phyloP scores from a whole-genome alignment of 2,888 invertebrate genomes.

The Drosophila eohydei region DNA sequence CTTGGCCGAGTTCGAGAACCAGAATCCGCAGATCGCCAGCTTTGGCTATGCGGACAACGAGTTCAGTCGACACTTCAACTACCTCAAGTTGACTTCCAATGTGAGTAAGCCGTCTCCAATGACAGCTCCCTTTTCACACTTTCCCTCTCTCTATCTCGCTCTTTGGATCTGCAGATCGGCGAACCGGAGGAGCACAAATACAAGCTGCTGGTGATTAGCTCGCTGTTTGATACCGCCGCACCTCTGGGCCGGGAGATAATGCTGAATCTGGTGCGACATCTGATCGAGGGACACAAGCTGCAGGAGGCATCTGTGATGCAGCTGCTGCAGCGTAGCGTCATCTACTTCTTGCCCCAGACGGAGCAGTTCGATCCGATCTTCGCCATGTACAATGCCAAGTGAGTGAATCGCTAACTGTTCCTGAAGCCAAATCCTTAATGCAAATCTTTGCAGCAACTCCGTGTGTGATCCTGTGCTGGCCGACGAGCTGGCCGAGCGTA shows the following conservation, averaged over 20 bases:
- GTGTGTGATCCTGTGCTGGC: slow-evolving; percentile 83
- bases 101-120: slow-evolving; percentile 84
- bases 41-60: slow-evolving; percentile 89
- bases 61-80: slow-evolving; percentile 88
- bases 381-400: slow-evolving; percentile 80
- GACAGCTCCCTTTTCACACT: not conserved
- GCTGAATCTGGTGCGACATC: slow-evolving; percentile 92
- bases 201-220: slow-evolving; percentile 93
- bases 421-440: not conserved
- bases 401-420: slow-evolving; percentile 37
- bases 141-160: not conserved
- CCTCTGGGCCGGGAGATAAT: slow-evolving; percentile 94
- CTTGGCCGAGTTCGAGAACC: slow-evolving; percentile 89
- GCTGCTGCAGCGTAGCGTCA: slow-evolving; percentile 89
- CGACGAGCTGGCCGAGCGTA: slow-evolving; percentile 88
- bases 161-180: slow-evolving; percentile 86
- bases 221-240: slow-evolving; percentile 90
- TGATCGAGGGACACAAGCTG: slow-evolving; percentile 89
- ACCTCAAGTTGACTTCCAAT: slow-evolving; percentile 90
- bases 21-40: slow-evolving; percentile 89
- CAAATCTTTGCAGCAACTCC: slow-evolving; percentile 63
- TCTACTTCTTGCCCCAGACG: slow-evolving; percentile 91
- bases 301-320: slow-evolving; percentile 88
- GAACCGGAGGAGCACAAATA: slow-evolving; percentile 92
- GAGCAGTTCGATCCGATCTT: slow-evolving; percentile 77